Base-by-base conservation (phyloP, 2,797 vertebrate species). In the Adrianichthys oophorus region DNA sequence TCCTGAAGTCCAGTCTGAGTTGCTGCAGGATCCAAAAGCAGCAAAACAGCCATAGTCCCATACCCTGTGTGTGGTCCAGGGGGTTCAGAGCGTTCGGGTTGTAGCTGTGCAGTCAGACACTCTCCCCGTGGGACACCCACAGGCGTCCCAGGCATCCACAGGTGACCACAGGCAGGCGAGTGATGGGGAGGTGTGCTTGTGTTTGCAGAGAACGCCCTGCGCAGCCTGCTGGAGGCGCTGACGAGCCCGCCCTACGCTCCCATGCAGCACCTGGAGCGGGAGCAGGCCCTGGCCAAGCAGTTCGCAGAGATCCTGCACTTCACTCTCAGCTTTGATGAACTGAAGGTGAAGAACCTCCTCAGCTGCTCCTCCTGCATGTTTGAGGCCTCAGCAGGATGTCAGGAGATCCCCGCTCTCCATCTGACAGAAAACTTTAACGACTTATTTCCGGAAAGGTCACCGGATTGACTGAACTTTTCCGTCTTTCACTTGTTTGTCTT, bases 291-390 rank as follows among this genome's bases (percentile, higher is more conserved):
- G 68, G 95, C 95, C 79, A 96, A 96, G 78, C 95, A 96, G 91
- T 96, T 96, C 0, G 95, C 95, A 0, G 94, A 96, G 89, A 96
- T 96, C 85, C 91, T 96, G 21, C 95, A 96, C 79, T 96, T 96
- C 71, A 96, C 95, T 1, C 95, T 96, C 88, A 95, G 94, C 85
- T 96, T 96, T 2, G 95, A 96, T 0, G 95, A 95, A 78, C 91
- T 96, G 56, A 96, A 96, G 93, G 95, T 96, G 76, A 84, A 57
- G 10, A 18, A 7, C 45, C 15, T 50, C 54, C 26, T 26, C 46
- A 12, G 7, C 51, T 48, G 60, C 55, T 48, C 68, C 62, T 55
- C 47, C 56, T 48, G 42, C 15, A 17, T 32, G 29, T 32, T 32
- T 32, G 29, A 32, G 29, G 29, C 29, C 10, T 32, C 29, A 32